Evolutionary conservation across 2,113 vertebrate genomes (phyloP).

Genomic region (Sorex fumeus): DNA sequence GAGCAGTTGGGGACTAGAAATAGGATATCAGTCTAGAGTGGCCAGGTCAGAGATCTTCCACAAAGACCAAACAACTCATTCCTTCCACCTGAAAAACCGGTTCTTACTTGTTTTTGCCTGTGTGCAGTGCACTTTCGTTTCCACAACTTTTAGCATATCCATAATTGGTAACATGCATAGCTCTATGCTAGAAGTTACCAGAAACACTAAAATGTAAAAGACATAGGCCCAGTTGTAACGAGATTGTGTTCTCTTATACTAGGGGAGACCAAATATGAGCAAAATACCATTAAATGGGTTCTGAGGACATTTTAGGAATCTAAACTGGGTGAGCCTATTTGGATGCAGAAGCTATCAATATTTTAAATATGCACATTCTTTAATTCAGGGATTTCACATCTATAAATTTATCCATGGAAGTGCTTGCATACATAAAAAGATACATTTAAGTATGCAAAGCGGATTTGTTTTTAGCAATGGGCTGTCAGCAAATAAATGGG

Average conservation of each 20-base stretch:
- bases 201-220: background rate
- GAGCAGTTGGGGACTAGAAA: background rate
- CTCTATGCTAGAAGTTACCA: background rate
- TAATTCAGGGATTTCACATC: background rate
- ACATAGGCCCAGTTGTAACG: background rate
- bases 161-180: background rate
- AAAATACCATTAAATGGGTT: background rate
- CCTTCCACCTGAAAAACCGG: background rate
- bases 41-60: background rate
- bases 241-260: background rate
- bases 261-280: background rate
- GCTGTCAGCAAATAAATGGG: constrained; percentile 48
- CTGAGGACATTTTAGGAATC: background rate
- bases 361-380: background rate
- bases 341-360: background rate
- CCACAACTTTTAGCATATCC: constrained; percentile 5
- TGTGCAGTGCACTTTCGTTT: constrained; percentile 8
- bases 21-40: background rate
- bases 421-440: background rate
- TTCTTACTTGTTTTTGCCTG: background rate
- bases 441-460: background rate
- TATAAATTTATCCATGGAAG: background rate
- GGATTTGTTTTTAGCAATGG: constrained; percentile 32
- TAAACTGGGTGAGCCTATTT: background rate
- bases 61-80: background rate